phyloP scores from a whole-genome alignment of 2,888 invertebrate genomes.

The Ypsolopha sequella region DNA sequence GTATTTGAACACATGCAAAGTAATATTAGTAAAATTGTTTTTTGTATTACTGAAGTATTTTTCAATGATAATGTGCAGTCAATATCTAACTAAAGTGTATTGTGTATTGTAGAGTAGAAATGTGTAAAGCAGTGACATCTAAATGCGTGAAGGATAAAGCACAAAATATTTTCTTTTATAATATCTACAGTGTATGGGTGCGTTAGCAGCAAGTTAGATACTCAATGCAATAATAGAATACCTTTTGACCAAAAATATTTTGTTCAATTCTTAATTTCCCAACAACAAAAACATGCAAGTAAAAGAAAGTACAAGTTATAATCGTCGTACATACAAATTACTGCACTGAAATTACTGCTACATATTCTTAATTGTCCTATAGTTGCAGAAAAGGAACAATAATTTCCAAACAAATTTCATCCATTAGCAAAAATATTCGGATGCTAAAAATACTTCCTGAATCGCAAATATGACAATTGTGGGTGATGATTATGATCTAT shows the following conservation, averaged over 20 bases:
- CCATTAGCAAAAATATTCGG: too few relatives aligned
- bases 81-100: constrained; percentile 1
- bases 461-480: background rate
- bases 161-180: background rate
- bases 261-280: too few relatives aligned
- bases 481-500: background rate
- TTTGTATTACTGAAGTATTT: background rate
- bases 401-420: too few relatives aligned
- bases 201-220: constrained; percentile 3
- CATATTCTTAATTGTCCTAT: too few relatives aligned
- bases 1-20: too few relatives aligned
- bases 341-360: constrained; percentile 28
- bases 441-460: too few relatives aligned
- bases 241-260: too few relatives aligned
- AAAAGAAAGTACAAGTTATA: constrained; percentile 9
- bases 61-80: background rate
- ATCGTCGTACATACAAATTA: constrained; percentile 12
- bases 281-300: constrained; percentile 5
- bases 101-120: constrained; percentile 8
- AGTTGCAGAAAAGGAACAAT: too few relatives aligned
- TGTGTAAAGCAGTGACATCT: constrained; percentile 5
- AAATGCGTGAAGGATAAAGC: constrained; percentile 1
- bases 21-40: too few relatives aligned
- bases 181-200: constrained; percentile 5
- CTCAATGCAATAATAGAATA: too few relatives aligned